These are phyloP conservation scores for Scyliorhinus canicula DNA, from an alignment of 2,797 vertebrate genomes.

Conservation along the genomic window DNA sequence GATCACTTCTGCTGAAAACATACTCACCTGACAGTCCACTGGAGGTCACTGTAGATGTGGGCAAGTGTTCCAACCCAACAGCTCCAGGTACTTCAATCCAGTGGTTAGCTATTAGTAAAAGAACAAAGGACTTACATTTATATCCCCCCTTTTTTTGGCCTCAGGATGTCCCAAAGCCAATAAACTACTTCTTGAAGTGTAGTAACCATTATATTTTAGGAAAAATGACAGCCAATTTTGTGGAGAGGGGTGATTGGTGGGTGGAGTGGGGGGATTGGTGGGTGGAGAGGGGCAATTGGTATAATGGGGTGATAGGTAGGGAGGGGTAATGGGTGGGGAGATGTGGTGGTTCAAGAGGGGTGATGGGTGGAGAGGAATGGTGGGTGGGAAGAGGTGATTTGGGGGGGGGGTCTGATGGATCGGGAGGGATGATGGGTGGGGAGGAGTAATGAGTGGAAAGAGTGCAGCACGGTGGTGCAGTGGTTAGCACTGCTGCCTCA, in stretches of 20 bases:
- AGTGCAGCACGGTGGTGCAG: no score
- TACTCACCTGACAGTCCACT: slow-evolving; percentile 64
- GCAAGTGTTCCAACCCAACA: slow-evolving; percentile 61
- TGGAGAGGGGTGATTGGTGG: no score
- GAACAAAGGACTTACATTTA: neutral
- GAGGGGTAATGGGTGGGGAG: no score
- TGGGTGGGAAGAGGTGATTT: no score
- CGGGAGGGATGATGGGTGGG: no score
- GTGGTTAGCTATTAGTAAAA: neutral
- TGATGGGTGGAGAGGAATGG: no score
- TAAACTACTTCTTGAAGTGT: neutral
- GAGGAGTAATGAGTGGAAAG: no score
- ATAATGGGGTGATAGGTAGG: no score
- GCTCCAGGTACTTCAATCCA: slow-evolving; percentile 51
- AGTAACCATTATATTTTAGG: neutral
- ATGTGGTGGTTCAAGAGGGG: no score
- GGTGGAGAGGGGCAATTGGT: no score
- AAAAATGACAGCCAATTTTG: neutral
- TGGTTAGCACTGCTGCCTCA: no score
- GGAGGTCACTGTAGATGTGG: slow-evolving; percentile 60
- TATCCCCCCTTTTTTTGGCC: neutral
- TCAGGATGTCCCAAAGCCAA: neutral
- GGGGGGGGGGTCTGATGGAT: no score
- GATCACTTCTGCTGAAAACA: slow-evolving; percentile 61
- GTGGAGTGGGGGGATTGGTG: neutral